Conservation (phyloP, 2,888 invertebrate species). For the Agonopterix heracliana region DNA sequence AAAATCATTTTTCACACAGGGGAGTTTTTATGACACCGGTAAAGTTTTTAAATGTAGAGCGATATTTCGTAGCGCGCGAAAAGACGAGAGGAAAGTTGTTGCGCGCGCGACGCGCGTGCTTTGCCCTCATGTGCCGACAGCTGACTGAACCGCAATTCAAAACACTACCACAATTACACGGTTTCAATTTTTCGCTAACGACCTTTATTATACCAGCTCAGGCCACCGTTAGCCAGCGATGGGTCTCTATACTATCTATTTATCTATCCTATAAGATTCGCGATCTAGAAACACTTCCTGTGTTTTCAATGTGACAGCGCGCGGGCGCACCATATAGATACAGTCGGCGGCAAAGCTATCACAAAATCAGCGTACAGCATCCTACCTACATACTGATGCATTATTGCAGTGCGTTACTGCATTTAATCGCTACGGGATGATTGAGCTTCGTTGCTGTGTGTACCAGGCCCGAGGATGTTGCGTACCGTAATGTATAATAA, state of each 20-base stretch:
- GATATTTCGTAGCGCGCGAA: slow-evolving; percentile 46
- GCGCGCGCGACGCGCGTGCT: slow-evolving; percentile 71
- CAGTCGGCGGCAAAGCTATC: slow-evolving; percentile 1
- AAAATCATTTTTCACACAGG: no score
- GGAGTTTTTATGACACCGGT: no score
- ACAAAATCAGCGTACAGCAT: neutral
- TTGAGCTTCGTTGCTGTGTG: neutral
- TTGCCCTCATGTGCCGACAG: slow-evolving; percentile 64
- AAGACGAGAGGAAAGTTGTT: slow-evolving; percentile 30
- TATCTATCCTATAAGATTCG: slow-evolving; percentile 22
- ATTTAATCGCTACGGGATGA: neutral
- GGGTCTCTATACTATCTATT: slow-evolving; percentile 4
- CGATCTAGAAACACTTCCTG: slow-evolving; percentile 48
- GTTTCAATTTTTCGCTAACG: slow-evolving; percentile 57
- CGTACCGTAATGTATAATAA: slow-evolving; percentile 47
- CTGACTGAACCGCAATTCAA: slow-evolving; percentile 72
- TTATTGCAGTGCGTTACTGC: neutral
- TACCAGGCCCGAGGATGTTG: slow-evolving; percentile 25
- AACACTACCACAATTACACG: slow-evolving; percentile 63
- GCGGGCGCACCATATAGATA: slow-evolving; percentile 12
- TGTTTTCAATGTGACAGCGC: slow-evolving; percentile 32
- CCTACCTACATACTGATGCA: neutral
- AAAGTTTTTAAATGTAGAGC: slow-evolving; percentile 13
- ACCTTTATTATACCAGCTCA: slow-evolving; percentile 30
- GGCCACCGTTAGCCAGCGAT: slow-evolving; percentile 29